phyloP scores from a whole-genome alignment of 2,797 vertebrate genomes.

The Sparus aurata region DNA sequence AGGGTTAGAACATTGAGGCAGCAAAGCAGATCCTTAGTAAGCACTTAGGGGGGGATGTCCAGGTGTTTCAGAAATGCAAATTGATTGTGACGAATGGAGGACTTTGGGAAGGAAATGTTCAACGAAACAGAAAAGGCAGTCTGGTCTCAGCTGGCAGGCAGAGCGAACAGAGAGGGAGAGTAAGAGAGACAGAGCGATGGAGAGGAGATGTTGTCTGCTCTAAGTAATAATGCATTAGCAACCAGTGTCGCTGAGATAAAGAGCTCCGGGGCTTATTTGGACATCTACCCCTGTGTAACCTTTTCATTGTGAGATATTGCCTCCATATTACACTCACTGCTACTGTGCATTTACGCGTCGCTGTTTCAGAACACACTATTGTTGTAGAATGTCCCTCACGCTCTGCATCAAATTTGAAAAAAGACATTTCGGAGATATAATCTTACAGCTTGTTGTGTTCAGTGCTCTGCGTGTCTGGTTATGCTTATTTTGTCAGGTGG shows the following conservation, averaged over 20 bases:
- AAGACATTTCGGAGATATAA: too few relatives aligned
- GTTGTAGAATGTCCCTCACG: background rate
- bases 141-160: slow-evolving; percentile 45
- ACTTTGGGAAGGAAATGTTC: slow-evolving; percentile 64
- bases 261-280: slow-evolving; percentile 38
- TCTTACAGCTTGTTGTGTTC: background rate
- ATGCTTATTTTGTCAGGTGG: too few relatives aligned
- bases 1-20: slow-evolving; percentile 40
- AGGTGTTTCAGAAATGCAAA: slow-evolving; percentile 75
- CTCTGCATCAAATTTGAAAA: too few relatives aligned
- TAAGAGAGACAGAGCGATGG: slow-evolving; percentile 14
- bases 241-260: slow-evolving; percentile 47
- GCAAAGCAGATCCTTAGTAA: slow-evolving; percentile 37
- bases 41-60: slow-evolving; percentile 32
- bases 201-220: slow-evolving; percentile 31
- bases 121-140: slow-evolving; percentile 57
- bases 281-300: slow-evolving; percentile 41
- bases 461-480: too few relatives aligned
- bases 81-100: slow-evolving; percentile 68
- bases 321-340: background rate
- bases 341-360: slow-evolving; percentile 9
- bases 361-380: background rate
- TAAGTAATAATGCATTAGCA: slow-evolving; percentile 53
- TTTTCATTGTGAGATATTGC: slow-evolving; percentile 23
- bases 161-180: slow-evolving; percentile 14